Evolutionary conservation across 1,140 invertebrate genomes (phyloP).

Genomic region (Hypothenemus hampei): DNA sequence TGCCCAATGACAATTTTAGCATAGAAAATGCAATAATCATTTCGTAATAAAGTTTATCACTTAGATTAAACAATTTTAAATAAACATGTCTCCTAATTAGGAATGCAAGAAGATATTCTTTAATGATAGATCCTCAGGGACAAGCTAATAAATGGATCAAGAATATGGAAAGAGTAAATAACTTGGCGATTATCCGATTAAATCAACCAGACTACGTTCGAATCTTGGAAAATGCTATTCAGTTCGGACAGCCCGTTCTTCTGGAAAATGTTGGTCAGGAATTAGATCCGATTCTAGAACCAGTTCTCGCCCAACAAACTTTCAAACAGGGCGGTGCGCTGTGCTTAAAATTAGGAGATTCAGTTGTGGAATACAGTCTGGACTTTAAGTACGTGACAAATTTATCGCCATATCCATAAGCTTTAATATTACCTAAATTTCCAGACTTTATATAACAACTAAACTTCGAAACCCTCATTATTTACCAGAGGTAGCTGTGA

Average conservation of each 20-base stretch:
- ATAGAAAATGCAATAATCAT: constrained; percentile 91
- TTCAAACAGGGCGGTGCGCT: constrained; percentile 81
- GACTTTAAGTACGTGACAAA: constrained; percentile 66
- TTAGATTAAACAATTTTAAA: constrained; percentile 1
- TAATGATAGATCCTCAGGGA: constrained; percentile 93
- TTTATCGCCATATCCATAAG: neutral
- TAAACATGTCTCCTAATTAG: constrained; percentile 43
- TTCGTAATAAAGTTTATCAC: constrained; percentile 49
- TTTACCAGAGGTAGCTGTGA: constrained; percentile 84
- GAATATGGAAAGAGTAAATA: constrained; percentile 86
- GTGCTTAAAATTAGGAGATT: constrained; percentile 80
- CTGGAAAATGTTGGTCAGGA: constrained; percentile 86
- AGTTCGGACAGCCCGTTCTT: constrained; percentile 85
- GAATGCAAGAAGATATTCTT: constrained; percentile 78
- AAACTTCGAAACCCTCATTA: constrained; percentile 92
- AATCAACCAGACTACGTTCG: constrained; percentile 78
- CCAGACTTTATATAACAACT: constrained; percentile 90
- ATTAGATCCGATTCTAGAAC: constrained; percentile 84
- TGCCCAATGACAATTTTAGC: constrained; percentile 85
- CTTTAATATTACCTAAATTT: too few species aligned
- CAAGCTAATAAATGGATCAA: constrained; percentile 95
- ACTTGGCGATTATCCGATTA: constrained; percentile 76
- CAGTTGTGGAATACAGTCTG: constrained; percentile 76
- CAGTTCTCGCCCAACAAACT: constrained; percentile 79
- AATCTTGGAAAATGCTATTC: constrained; percentile 85